Evolutionary conservation across 2,113 vertebrate species (phyloP), one percentile per base, ranked within the genome.

Genomic region (Tetraodon nigroviridis): DNA sequence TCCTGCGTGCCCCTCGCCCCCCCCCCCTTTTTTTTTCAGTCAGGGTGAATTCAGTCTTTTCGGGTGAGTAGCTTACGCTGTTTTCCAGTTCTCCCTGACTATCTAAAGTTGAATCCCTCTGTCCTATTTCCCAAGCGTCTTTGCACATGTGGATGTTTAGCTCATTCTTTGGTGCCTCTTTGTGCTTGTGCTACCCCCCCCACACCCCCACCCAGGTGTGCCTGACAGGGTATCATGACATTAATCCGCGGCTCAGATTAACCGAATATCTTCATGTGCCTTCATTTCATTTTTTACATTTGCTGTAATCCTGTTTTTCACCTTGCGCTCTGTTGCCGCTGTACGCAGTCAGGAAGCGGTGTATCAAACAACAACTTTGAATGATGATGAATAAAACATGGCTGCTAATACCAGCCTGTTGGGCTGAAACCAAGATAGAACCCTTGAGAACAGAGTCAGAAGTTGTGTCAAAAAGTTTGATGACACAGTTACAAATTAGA

Each of bases 201-300:
- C 49, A 10, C 65, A 10, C 65, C 56, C 41, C 3, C 24, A 51
- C 21, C 45, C 55, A 42, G 52, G 58, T 54, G 57, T 73, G 63
- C 81, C 64, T 82, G 69, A 82, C 83, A 71, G 73, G 58, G 70
- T 86, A 82, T 85, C 84, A 66, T 81, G 68, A 64, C 55, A 53
- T 80, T 88, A 88, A 86, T 85, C 86, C 83, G 58, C 64, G 10
- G n/a, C 80, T 71, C 73, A 80, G 82, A 88, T 88, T 84, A 88
- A 81, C 64, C 1, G 32, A 76, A 76, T 78, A 78, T 84, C 78
- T 81, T 64, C 71, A 75, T 74, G 65, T 58, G 82, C 71, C 73
- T 81, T 67, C 52, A 48, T 71, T 80, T 80, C 74, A 72, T 83
- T 84, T 83, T 86, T 87, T 86, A 84, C 79, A 78, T 79, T 82